Conservation (phyloP, 2,113 vertebrate species). For the Nanorana parkeri region DNA sequence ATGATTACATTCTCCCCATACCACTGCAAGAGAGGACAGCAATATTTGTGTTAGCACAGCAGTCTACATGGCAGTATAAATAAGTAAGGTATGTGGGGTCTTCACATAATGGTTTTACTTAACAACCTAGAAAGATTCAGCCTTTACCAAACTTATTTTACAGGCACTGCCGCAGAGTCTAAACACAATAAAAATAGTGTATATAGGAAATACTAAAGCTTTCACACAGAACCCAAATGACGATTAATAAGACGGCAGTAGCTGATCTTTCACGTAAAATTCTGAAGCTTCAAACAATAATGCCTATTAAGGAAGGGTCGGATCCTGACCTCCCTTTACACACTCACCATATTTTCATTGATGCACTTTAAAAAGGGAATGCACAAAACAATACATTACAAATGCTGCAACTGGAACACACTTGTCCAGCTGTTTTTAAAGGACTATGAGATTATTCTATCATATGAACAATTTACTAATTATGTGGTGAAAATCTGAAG, state of each 20-base stretch:
- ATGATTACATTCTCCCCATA: constrained; percentile 99
- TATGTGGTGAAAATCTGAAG: too few species aligned
- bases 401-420: too few species aligned
- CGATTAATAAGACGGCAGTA: background rate
- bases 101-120: background rate
- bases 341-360: background rate
- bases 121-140: background rate
- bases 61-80: background rate
- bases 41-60: background rate
- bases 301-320: background rate
- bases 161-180: background rate
- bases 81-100: background rate
- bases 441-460: too few species aligned
- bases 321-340: background rate
- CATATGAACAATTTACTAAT: too few species aligned
- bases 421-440: too few species aligned
- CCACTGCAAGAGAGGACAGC: constrained; percentile 82
- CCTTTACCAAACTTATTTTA: background rate
- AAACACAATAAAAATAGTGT: background rate
- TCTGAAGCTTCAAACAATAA: background rate
- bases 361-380: too few species aligned
- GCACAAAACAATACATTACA: too few species aligned
- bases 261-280: background rate
- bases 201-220: background rate
- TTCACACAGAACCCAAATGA: background rate